Evolutionary conservation across 2,797 vertebrate species (phyloP), one percentile per base, ranked within the genome.

Genomic region (Micropoecilia bifurca): DNA sequence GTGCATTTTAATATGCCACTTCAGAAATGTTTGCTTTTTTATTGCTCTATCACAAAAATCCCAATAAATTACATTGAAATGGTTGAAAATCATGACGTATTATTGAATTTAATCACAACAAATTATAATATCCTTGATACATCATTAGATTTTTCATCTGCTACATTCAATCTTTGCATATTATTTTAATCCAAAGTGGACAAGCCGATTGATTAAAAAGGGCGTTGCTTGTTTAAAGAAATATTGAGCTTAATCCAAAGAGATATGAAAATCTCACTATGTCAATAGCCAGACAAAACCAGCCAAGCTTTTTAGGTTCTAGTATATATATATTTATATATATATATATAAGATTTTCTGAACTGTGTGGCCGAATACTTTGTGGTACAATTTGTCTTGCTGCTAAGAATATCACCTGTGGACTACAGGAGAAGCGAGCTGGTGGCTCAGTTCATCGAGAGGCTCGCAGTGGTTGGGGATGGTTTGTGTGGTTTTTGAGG

Each of bases 341-440:
- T n/a, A n/a, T 48, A 7, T 36, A 73, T 63, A 7, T 48, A 7
- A 59, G 14, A 57, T 3, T 22, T 8, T 36, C 22, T 89, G 46
- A 1, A 57, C 74, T 86, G 78, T 83, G 28, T 82, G 71, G 63
- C 78, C 83, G 85, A 90, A 93, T 90, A 59, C 90, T 94, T 92
- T 90, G 77, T 81, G 78, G 77, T 83, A 80, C 87, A 84, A 94
- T 89, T 89, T 90, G 79, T 88, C 79, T 85, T 79, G 8, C 57
- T 78, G 84, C 90, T 95, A 89, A 90, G 90, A 95, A 94, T 90
- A 93, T 90, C 73, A 88, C 89, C 89, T 91, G 86, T 36, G 86
- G 87, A 85, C 76, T 78, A 78, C 83, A 63, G 85, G 78, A 84
- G 81, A 84, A 66, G 90, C 57, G 47, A 75, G 87, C 85, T 80